Evolutionary conservation across 2,797 vertebrate species (phyloP).

Genomic region (Acanthis flammea): DNA sequence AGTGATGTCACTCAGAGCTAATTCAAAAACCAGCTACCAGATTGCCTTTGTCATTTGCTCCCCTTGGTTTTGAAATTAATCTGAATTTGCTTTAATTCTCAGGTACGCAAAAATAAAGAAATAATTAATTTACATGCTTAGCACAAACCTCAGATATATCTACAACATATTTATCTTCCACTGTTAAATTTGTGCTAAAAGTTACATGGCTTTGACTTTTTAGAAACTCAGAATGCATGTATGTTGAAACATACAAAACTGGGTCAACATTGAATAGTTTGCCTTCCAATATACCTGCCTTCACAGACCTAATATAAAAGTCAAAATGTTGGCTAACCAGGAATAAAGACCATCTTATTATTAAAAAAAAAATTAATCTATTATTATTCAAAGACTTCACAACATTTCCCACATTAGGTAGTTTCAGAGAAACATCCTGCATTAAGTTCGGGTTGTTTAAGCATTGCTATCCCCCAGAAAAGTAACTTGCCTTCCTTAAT

Average conservation of each 20-base stretch:
- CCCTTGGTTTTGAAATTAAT: not conserved
- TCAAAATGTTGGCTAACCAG: not conserved
- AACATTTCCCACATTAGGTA: fast-evolving
- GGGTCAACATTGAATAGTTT: not conserved
- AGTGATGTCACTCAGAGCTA: not conserved
- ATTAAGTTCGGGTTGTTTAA: not conserved
- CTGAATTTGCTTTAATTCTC: not conserved
- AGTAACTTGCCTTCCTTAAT: not conserved
- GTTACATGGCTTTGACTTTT: not conserved
- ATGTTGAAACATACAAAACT: not conserved
- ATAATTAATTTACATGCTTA: no score
- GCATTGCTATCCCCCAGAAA: not conserved
- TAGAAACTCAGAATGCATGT: not conserved
- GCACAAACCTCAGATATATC: not conserved
- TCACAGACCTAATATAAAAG: not conserved
- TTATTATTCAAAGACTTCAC: not conserved
- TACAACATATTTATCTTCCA: not conserved
- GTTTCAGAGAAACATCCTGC: not conserved
- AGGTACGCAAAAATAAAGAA: not conserved
- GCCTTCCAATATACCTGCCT: not conserved
- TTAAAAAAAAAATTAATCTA: not conserved
- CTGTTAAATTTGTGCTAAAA: not conserved
- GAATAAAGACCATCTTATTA: not conserved
- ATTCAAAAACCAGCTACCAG: not conserved
- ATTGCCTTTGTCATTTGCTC: not conserved